A percentile compares a stretch with the other conserved stretches of the same genome.
Evolutionary conservation across 2,113 vertebrate genomes (phyloP).

Genomic region (Siniperca chuatsi): DNA sequence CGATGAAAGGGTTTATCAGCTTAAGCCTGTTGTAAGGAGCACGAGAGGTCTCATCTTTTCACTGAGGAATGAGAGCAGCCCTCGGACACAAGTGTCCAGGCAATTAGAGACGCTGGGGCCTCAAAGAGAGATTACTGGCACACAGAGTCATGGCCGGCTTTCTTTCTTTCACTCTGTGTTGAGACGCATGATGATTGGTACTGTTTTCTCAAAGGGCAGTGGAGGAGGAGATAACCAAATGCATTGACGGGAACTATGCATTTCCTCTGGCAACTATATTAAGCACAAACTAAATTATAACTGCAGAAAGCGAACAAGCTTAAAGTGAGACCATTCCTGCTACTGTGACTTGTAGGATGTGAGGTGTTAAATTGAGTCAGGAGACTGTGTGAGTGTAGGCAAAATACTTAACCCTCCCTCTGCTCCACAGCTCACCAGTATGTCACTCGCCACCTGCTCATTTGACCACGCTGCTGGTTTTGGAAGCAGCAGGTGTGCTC

Average conservation of each 20-base stretch:
- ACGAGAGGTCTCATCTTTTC: constrained; percentile 79
- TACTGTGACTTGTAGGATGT: constrained; percentile 28
- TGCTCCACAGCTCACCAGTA: constrained; percentile 41
- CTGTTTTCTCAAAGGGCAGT: constrained; percentile 25
- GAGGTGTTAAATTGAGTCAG: constrained; percentile 51
- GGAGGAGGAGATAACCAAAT: constrained; percentile 36
- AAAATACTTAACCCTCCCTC: constrained; percentile 61
- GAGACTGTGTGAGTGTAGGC: constrained; percentile 30
- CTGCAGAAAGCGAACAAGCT: background rate
- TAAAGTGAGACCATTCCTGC: background rate
- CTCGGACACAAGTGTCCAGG: constrained; percentile 78
- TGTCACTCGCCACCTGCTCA: constrained; percentile 83
- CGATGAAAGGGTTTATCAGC: constrained; percentile 84
- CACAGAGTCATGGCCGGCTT: constrained; percentile 42
- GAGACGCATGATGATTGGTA: constrained; percentile 45
- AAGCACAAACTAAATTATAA: too few species aligned
- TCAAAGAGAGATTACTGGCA: constrained; percentile 77
- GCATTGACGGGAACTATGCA: background rate
- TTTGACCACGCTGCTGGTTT: constrained; percentile 60
- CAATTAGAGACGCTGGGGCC: constrained; percentile 79
- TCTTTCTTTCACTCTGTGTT: constrained; percentile 43
- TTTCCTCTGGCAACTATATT: too few species aligned
- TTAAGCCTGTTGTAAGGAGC: constrained; percentile 84
- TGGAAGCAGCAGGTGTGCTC: constrained; percentile 76
- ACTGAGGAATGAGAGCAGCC: constrained; percentile 63